Evolutionary conservation across 1,140 invertebrate species (phyloP).

Genomic region (Wiebesia pumilae): DNA sequence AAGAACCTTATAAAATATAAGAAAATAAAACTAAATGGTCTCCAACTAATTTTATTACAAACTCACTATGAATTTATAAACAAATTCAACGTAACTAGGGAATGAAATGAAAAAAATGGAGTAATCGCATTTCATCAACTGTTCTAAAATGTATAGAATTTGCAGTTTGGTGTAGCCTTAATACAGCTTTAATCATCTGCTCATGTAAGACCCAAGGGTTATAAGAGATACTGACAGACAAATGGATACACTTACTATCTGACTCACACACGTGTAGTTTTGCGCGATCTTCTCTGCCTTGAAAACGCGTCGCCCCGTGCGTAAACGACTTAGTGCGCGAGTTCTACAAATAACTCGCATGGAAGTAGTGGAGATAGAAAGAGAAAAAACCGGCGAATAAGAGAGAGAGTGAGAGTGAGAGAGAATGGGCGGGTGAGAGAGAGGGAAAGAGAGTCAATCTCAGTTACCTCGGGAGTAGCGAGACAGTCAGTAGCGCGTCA

Average conservation of each 20-base stretch:
- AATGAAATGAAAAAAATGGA: too few relatives aligned
- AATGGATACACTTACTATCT: conserved; percentile 39
- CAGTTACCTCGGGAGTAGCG: conserved; percentile 26
- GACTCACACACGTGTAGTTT: conserved; percentile 14
- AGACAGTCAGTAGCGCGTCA: conserved; percentile 56
- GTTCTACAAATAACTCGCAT: conserved; percentile 69
- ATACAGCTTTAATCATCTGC: conserved; percentile 24
- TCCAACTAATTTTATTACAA: too few relatives aligned
- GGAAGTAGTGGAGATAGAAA: conserved; percentile 60
- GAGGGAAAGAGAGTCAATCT: conserved; percentile 56
- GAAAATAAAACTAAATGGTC: too few relatives aligned
- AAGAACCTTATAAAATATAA: too few relatives aligned
- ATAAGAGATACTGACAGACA: conserved; percentile 34
- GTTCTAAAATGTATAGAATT: neutral
- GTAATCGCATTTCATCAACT: too few relatives aligned
- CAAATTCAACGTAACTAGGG: too few relatives aligned
- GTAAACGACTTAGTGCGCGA: conserved; percentile 55
- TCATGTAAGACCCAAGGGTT: conserved; percentile 17
- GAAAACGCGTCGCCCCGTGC: conserved; percentile 57
- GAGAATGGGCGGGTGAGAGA: too few relatives aligned
- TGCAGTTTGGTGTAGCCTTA: neutral
- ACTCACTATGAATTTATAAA: too few relatives aligned
- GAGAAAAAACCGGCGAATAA: neutral
- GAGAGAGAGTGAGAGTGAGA: conserved; percentile 56
- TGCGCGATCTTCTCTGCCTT: conserved; percentile 55